Evolutionary conservation across 2,797 vertebrate genomes (phyloP).

Genomic region (Crocidura indochinensis): DNA sequence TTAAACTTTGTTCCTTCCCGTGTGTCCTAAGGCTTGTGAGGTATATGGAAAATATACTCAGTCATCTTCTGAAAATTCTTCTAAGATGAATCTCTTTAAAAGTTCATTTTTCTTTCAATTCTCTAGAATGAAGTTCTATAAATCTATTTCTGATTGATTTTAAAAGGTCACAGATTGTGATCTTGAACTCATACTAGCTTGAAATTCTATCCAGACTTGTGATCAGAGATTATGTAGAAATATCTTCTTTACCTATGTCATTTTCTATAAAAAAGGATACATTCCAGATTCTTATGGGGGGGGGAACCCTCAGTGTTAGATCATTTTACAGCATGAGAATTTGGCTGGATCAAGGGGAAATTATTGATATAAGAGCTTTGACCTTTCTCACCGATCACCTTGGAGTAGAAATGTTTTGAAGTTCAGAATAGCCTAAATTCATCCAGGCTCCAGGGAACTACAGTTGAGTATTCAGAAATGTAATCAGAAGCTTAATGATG

Average conservation of each 20-base stretch:
- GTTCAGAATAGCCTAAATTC: constrained; percentile 10
- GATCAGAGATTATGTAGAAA: neutral
- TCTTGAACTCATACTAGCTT: neutral
- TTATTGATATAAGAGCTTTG: neutral
- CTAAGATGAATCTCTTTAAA: neutral
- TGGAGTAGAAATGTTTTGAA: constrained; percentile 1
- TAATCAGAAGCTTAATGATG: neutral
- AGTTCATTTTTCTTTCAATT: neutral
- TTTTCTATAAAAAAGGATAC: neutral
- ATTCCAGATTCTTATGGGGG: neutral
- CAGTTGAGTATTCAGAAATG: constrained; percentile 23
- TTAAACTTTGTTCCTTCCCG: too few relatives aligned
- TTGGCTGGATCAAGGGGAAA: neutral
- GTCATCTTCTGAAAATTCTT: neutral
- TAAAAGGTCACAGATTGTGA: neutral
- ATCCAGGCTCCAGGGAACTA: neutral
- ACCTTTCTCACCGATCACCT: neutral
- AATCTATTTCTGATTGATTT: neutral
- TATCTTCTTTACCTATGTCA: constrained; percentile 25
- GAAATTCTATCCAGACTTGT: neutral
- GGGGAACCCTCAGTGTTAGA: neutral
- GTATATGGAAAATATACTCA: neutral
- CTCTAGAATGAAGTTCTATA: neutral
- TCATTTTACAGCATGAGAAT: neutral
- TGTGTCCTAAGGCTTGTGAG: neutral